Evolutionary conservation across 2,888 invertebrate species (phyloP).

Genomic region (Cephus spinipes): DNA sequence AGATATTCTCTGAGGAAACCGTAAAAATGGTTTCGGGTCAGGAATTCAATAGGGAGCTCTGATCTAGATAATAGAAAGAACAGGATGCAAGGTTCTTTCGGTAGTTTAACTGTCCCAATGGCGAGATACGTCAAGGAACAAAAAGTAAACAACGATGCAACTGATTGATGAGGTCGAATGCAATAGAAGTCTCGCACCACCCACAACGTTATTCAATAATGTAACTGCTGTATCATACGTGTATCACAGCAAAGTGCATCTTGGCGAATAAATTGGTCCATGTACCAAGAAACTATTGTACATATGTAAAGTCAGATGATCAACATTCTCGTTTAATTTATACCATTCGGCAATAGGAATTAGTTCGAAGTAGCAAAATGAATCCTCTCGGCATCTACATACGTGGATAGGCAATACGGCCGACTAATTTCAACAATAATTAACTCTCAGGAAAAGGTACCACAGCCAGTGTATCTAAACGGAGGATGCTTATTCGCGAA

Average conservation of each 20-base stretch:
- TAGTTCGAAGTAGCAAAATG: not conserved
- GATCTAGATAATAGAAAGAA: not conserved
- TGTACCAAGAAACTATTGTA: not conserved
- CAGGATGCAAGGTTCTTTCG: not conserved
- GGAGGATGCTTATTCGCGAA: not conserved
- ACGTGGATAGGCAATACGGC: not conserved
- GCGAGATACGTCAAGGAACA: not conserved
- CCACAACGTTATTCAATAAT: not conserved
- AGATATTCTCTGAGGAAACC: not conserved
- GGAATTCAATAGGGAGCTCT: not conserved
- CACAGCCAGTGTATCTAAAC: not conserved
- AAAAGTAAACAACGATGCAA: not conserved
- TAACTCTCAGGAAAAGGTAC: not conserved
- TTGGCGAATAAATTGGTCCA: not conserved
- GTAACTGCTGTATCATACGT: not conserved
- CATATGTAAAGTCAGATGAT: not conserved
- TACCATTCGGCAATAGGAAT: not conserved
- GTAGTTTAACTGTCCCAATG: not conserved
- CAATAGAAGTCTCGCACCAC: not conserved
- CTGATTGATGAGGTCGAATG: not conserved
- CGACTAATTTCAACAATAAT: not conserved
- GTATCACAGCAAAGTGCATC: not conserved
- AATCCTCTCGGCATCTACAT: not conserved
- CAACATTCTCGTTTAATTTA: not conserved
- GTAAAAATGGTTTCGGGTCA: not conserved